Percentiles rank a stretch among this genome's conserved stretches.
Conservation (phyloP, 2,113 vertebrate species). For the Leucoraja erinaceus region DNA sequence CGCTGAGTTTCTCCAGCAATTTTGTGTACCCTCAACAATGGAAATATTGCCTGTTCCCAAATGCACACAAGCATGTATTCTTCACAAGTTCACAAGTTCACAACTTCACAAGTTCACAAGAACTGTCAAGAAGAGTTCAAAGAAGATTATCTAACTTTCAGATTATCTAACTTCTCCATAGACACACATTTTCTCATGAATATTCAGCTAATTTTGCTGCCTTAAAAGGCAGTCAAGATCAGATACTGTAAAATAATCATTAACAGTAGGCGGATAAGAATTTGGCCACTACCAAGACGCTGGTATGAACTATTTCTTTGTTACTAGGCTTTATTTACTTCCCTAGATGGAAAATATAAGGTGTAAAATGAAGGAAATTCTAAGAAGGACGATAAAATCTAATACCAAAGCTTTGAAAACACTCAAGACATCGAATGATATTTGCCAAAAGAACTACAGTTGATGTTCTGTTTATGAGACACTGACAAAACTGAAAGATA, state of each 20-base stretch:
- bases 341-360: neutral
- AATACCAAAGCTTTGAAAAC: neutral
- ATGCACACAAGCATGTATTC: neutral
- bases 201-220: neutral
- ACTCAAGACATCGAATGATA: neutral
- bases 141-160: neutral
- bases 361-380: neutral
- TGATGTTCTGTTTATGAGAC: no score
- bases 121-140: neutral
- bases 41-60: neutral
- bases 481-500: no score
- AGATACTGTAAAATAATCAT: neutral
- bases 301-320: neutral
- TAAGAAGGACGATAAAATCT: neutral
- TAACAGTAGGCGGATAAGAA: neutral
- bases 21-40: neutral
- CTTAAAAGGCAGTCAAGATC: neutral
- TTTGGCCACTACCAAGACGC: neutral
- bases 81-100: no score
- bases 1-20: no score
- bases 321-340: neutral
- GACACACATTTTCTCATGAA: neutral
- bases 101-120: no score
- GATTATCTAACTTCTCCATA: neutral
- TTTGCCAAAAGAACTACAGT: neutral